Percentiles rank a stretch among this genome's conserved stretches.
Conservation (phyloP, 1,140 invertebrate genomes). For the Drosophila mojavensis region DNA sequence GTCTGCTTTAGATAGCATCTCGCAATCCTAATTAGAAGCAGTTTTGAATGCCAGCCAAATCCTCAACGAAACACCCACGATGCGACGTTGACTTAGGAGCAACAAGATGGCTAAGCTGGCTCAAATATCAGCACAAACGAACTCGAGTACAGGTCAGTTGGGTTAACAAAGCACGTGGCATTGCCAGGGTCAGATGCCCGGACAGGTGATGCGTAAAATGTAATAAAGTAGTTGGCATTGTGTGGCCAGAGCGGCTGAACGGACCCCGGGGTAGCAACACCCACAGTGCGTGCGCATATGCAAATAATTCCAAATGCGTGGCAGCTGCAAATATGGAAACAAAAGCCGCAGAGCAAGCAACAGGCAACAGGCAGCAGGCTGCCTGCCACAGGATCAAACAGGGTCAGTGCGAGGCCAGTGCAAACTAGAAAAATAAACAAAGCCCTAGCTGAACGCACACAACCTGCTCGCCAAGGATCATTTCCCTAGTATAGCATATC, state of each 20-base stretch:
- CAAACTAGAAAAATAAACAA: slow-evolving; percentile 38
- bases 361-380: slow-evolving; percentile 49
- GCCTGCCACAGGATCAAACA: slow-evolving; percentile 43
- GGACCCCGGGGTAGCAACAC: slow-evolving; percentile 40
- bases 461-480: slow-evolving; percentile 58
- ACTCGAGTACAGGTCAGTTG: slow-evolving; percentile 45
- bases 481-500: slow-evolving; percentile 9
- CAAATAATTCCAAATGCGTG: slow-evolving; percentile 63
- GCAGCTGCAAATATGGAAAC: slow-evolving; percentile 63
- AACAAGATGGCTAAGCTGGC: slow-evolving; percentile 10
- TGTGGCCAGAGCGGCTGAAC: slow-evolving; percentile 44
- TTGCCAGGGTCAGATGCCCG: slow-evolving; percentile 22
- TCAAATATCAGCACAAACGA: slow-evolving; percentile 24
- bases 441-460: slow-evolving; percentile 43
- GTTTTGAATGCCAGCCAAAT: not conserved
- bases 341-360: slow-evolving; percentile 57
- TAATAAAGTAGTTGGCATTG: slow-evolving; percentile 44
- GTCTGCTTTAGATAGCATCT: slow-evolving; percentile 9
- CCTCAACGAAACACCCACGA: slow-evolving; percentile 33
- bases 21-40: not conserved
- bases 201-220: slow-evolving; percentile 66
- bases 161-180: slow-evolving; percentile 65
- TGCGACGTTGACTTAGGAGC: slow-evolving; percentile 21
- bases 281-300: slow-evolving; percentile 71
- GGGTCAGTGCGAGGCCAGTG: slow-evolving; percentile 32